phyloP scores from a whole-genome alignment of 2,888 invertebrate species.

The Copidosoma aretas region DNA sequence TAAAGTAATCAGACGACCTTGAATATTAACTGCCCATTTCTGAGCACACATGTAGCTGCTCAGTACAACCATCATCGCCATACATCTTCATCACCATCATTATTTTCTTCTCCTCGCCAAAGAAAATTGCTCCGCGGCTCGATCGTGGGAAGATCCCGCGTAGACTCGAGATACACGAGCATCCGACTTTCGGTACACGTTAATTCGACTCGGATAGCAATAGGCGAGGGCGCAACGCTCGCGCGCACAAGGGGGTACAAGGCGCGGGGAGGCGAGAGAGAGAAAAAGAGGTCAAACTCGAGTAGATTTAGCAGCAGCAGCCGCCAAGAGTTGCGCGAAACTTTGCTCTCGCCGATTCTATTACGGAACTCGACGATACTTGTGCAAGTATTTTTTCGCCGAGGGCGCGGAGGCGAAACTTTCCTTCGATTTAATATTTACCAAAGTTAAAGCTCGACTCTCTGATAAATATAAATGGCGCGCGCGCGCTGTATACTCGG shows the following conservation, averaged over 20 bases:
- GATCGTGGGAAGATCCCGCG: too few species aligned
- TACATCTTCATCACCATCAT: not conserved
- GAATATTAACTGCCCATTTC: too few species aligned
- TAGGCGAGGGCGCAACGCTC: not conserved
- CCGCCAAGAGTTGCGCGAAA: not conserved
- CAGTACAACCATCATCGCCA: not conserved
- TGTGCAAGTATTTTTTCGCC: not conserved
- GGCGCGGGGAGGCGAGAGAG: not conserved
- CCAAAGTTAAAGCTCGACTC: not conserved
- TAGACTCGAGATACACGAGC: too few species aligned
- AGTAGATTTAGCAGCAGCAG: not conserved
- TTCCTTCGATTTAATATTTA: not conserved
- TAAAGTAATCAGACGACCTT: too few species aligned
- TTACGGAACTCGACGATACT: not conserved
- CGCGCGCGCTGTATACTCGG: too few species aligned
- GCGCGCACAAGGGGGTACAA: too few species aligned
- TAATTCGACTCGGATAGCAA: not conserved
- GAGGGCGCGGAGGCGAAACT: not conserved
- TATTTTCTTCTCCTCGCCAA: not conserved
- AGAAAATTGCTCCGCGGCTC: not conserved
- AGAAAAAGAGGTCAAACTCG: not conserved
- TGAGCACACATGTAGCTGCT: too few species aligned
- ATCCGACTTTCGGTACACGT: not conserved
- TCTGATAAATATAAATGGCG: not conserved
- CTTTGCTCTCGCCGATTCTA: not conserved